These are phyloP conservation scores for Tetraneura akinire DNA, from an alignment of 1,140 invertebrate genomes.

Conservation along the genomic window DNA sequence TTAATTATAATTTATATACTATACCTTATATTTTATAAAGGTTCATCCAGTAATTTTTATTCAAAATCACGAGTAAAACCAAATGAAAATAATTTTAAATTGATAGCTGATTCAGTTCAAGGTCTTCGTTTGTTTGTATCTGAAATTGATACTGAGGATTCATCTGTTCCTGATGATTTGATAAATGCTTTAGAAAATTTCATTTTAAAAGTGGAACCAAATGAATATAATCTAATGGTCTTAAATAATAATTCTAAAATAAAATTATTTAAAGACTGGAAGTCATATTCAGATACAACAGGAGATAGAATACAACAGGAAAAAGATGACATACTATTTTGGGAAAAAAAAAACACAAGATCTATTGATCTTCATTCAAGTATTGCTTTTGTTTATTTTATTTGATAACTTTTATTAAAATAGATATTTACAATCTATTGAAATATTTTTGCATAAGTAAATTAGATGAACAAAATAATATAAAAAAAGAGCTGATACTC, in stretches of 20 bases:
- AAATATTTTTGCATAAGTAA: too few species aligned
- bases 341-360: conserved; percentile 21
- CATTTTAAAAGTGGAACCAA: conserved; percentile 17
- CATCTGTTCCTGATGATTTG: conserved; percentile 19
- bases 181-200: conserved; percentile 19
- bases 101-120: conserved; percentile 48
- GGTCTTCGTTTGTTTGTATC: conserved; percentile 32
- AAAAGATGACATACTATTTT: neutral
- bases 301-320: neutral
- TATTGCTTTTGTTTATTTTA: too few species aligned
- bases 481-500: too few species aligned
- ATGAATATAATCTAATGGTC: conserved; percentile 33
- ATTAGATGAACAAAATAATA: too few species aligned
- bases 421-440: too few species aligned
- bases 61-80: neutral
- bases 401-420: too few species aligned
- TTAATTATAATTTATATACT: conserved; percentile 20
- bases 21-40: neutral
- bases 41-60: neutral
- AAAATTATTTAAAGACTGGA: conserved; percentile 51
- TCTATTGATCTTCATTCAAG: too few species aligned
- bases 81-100: conserved; percentile 41
- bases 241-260: conserved; percentile 43
- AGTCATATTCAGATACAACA: conserved; percentile 40
- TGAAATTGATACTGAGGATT: conserved; percentile 21